Conservation (phyloP, 2,113 vertebrate genomes). For the Tragulus kanchil region DNA sequence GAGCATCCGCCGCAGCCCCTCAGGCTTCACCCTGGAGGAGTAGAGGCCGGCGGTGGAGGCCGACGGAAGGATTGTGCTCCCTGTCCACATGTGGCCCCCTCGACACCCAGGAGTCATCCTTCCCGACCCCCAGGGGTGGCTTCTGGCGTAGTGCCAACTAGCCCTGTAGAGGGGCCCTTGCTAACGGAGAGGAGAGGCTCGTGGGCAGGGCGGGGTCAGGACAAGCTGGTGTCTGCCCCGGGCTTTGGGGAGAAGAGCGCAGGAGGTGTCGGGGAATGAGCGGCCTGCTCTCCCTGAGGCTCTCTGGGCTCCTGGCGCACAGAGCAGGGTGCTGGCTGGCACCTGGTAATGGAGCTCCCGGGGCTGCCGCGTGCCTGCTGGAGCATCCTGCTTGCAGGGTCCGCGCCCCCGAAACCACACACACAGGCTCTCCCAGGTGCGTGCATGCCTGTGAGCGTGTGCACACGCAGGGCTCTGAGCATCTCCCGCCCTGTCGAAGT, state of each 20-base stretch:
- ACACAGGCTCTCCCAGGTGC: neutral
- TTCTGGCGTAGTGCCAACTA: accelerated
- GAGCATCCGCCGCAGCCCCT: accelerated
- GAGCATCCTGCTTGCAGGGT: neutral
- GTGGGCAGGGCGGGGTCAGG: neutral
- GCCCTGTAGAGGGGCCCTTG: neutral
- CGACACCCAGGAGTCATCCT: accelerated
- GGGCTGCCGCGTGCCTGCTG: accelerated
- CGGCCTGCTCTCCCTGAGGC: neutral
- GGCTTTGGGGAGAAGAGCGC: too few species aligned
- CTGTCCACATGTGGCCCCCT: neutral
- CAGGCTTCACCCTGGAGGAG: neutral
- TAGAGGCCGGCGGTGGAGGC: neutral
- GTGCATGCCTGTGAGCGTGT: neutral
- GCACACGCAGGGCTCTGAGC: neutral
- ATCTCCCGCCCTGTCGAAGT: too few species aligned
- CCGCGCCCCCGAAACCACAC: accelerated
- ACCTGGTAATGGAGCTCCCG: accelerated
- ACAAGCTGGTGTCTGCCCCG: neutral
- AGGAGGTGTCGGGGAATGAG: too few species aligned
- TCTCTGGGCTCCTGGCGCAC: neutral
- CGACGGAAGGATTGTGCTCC: neutral
- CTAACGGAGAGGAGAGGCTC: neutral
- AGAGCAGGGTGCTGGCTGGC: neutral
- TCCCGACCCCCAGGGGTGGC: neutral